Conservation (phyloP, 2,888 invertebrate genomes). For the Pediacus dermestoides region DNA sequence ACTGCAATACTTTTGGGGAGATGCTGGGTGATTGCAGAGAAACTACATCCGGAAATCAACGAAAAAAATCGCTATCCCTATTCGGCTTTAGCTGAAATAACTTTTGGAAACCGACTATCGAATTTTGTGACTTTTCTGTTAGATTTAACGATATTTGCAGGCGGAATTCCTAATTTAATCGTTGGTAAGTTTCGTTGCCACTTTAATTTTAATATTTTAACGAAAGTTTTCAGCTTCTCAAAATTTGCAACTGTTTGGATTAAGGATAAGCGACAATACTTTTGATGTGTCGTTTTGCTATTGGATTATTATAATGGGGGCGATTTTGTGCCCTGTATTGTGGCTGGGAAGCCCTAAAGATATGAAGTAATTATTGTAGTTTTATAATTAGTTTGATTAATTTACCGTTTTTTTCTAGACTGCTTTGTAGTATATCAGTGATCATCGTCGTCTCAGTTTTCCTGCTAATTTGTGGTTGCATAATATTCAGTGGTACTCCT, state of each 20-base stretch:
- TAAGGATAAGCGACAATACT: slow-evolving; percentile 62
- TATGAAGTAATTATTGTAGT: slow-evolving; percentile 69
- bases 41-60: slow-evolving; percentile 59
- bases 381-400: background rate
- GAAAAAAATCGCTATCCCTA: slow-evolving; percentile 68
- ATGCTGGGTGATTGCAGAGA: slow-evolving; percentile 77
- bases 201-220: slow-evolving; percentile 1
- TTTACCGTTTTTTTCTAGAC: slow-evolving; percentile 49
- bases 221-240: slow-evolving; percentile 62
- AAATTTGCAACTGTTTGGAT: slow-evolving; percentile 73
- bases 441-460: slow-evolving; percentile 63
- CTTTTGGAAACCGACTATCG: slow-evolving; percentile 64
- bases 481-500: slow-evolving; percentile 46
- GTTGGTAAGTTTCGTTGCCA: slow-evolving; percentile 56
- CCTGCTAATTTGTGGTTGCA: slow-evolving; percentile 63
- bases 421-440: slow-evolving; percentile 63
- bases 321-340: slow-evolving; percentile 72
- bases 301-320: slow-evolving; percentile 75
- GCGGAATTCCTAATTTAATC: slow-evolving; percentile 75
- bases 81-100: slow-evolving; percentile 76
- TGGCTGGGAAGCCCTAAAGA: slow-evolving; percentile 91
- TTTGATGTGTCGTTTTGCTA: slow-evolving; percentile 75
- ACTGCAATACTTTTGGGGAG: slow-evolving; percentile 76
- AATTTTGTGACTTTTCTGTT: slow-evolving; percentile 65
- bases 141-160: slow-evolving; percentile 72